Conservation (phyloP, 64 coral and sea anemone species). For the Cladopsammia gracilis region DNA sequence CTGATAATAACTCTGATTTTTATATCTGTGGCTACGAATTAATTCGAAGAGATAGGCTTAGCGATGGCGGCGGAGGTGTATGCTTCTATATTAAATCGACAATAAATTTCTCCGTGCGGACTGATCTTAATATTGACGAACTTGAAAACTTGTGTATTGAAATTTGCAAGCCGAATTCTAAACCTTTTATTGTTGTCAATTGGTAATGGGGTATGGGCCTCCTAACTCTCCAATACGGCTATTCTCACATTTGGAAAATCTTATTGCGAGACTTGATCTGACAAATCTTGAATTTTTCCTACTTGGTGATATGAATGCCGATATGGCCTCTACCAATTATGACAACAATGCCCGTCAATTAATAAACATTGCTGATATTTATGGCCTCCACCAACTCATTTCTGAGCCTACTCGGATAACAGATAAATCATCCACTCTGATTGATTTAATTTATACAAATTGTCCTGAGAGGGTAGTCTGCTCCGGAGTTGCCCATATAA, state of each 20-base stretch:
- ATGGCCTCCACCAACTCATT: too few species aligned
- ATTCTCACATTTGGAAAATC: constrained; percentile 9
- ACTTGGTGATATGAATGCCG: constrained; percentile 39
- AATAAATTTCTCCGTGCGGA: constrained; percentile 36
- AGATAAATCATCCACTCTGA: too few species aligned
- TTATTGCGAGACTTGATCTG: constrained; percentile 16
- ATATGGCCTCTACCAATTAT: constrained; percentile 42
- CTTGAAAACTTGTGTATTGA: constrained; percentile 56
- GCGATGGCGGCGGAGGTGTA: too few species aligned
- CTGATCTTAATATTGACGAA: constrained; percentile 28
- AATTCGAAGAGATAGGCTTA: too few species aligned
- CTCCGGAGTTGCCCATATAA: too few species aligned
- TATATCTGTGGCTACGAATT: too few species aligned
- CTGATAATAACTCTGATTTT: too few species aligned
- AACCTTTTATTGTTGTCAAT: constrained; percentile 55
- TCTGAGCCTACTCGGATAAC: too few species aligned
- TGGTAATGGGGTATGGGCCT: constrained; percentile 33
- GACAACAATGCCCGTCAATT: constrained; percentile 38
- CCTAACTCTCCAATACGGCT: constrained; percentile 40
- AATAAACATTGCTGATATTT: too few species aligned
- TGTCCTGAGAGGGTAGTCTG: too few species aligned
- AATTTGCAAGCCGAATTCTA: constrained; percentile 49
- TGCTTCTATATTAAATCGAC: too few species aligned
- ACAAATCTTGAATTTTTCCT: constrained; percentile 48
- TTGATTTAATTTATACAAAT: too few species aligned